These are phyloP conservation scores for Venturia canescens DNA, from an alignment of 1,140 invertebrate species.

Conservation along the genomic window DNA sequence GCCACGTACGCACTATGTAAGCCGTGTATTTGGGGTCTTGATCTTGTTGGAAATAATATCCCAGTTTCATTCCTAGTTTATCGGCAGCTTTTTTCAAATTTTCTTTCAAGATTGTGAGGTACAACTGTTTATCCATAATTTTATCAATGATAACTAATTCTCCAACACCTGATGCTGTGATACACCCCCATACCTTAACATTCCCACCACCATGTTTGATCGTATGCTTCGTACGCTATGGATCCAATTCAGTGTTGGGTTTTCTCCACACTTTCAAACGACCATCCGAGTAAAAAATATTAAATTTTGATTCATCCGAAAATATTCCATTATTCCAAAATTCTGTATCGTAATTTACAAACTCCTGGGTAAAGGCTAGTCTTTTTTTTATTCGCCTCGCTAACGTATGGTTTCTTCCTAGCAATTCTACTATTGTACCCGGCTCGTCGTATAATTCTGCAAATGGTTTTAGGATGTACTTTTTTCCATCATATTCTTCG, in stretches of 20 bases:
- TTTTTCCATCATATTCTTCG: background rate
- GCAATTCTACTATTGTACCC: background rate
- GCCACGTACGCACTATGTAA: conserved; percentile 53
- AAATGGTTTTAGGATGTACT: background rate
- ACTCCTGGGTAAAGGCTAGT: conserved; percentile 57
- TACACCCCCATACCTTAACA: conserved; percentile 69
- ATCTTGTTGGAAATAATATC: too few species aligned
- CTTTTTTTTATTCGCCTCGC: conserved; percentile 52
- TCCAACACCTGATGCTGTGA: conserved; percentile 61
- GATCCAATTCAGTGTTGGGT: background rate
- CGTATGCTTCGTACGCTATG: conserved; percentile 49
- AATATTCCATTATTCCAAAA: too few species aligned
- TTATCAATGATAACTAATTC: conserved; percentile 63
- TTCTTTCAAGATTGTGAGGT: conserved; percentile 56
- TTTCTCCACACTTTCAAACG: background rate
- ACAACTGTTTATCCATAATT: conserved; percentile 62
- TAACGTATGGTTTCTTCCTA: conserved; percentile 54
- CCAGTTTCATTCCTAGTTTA: conserved; percentile 47
- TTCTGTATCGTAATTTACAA: conserved; percentile 31
- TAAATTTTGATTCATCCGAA: background rate
- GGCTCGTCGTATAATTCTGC: background rate
- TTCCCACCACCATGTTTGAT: conserved; percentile 63
- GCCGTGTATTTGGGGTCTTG: too few species aligned
- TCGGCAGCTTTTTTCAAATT: conserved; percentile 55
- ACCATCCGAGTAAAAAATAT: background rate